phyloP scores from a whole-genome alignment of 1,140 invertebrate species.

The Lordiphosa stackelbergi region DNA sequence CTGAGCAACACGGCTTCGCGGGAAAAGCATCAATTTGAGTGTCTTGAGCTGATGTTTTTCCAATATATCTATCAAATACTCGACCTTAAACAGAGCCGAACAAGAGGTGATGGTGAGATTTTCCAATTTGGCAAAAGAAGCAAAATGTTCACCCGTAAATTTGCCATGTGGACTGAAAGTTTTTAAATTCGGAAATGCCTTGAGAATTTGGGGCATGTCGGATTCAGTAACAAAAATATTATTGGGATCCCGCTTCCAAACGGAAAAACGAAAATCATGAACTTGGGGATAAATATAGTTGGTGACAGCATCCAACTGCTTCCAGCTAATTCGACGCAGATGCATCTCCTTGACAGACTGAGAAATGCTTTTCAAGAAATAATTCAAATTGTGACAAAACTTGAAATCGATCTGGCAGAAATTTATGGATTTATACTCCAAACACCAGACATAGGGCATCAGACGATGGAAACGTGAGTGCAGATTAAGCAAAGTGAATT shows the following conservation, averaged over 20 bases:
- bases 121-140: constrained; percentile 20
- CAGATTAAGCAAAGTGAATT: constrained; percentile 15
- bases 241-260: neutral
- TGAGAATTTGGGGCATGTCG: constrained; percentile 23
- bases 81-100: neutral
- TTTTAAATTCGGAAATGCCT: constrained; percentile 42
- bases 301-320: constrained; percentile 19
- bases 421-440: constrained; percentile 8
- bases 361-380: constrained; percentile 28
- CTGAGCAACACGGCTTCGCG: neutral
- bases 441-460: constrained; percentile 36
- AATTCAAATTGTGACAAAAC: constrained; percentile 21
- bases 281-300: constrained; percentile 20
- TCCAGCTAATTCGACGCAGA: constrained; percentile 8
- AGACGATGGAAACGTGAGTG: constrained; percentile 36
- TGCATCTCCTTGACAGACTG: constrained; percentile 11
- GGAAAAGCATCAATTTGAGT: constrained; percentile 21
- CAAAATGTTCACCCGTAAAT: constrained; percentile 39
- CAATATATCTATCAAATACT: constrained; percentile 28
- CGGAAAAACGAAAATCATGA: constrained; percentile 44
- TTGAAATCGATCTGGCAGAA: no score
- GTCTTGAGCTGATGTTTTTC: constrained; percentile 17
- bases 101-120: constrained; percentile 38
- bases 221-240: constrained; percentile 16
- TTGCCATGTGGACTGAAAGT: constrained; percentile 47